phyloP scores from a whole-genome alignment of 1,140 invertebrate genomes.

The Drosophila lowei region DNA sequence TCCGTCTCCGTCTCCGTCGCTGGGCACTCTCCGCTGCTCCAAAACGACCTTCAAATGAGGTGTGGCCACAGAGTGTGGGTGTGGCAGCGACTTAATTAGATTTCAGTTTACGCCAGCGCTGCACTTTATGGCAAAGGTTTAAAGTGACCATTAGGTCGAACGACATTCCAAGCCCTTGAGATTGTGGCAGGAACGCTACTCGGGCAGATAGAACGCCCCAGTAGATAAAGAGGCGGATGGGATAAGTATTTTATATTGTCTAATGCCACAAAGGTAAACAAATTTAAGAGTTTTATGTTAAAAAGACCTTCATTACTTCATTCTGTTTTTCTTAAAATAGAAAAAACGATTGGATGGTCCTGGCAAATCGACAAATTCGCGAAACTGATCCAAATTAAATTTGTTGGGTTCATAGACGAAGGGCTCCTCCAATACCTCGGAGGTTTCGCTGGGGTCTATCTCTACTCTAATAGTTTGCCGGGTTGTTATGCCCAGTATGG shows the following conservation, averaged over 20 bases:
- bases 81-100: slow-evolving; percentile 61
- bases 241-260: slow-evolving; percentile 2
- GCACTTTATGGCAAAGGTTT: slow-evolving; percentile 44
- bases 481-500: slow-evolving; percentile 13
- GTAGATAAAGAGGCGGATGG: slow-evolving; percentile 4
- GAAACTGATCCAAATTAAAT: slow-evolving; percentile 52
- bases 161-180: slow-evolving; percentile 41
- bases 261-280: slow-evolving; percentile 30
- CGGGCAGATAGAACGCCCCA: too few species aligned
- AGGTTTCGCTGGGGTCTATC: neutral
- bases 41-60: slow-evolving; percentile 64
- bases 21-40: slow-evolving; percentile 5
- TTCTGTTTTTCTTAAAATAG: slow-evolving; percentile 44
- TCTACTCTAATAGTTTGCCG: neutral
- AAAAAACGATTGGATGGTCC: slow-evolving; percentile 65
- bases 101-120: slow-evolving; percentile 53
- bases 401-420: slow-evolving; percentile 54
- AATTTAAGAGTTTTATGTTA: too few species aligned
- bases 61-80: slow-evolving; percentile 22
- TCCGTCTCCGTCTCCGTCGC: neutral
- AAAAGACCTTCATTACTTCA: neutral
- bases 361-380: slow-evolving; percentile 42
- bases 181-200: slow-evolving; percentile 1
- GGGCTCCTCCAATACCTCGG: too few species aligned
- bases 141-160: slow-evolving; percentile 49